Base-by-base conservation (phyloP, 2,888 invertebrate species). In the Melangyna quadrimaculata region DNA sequence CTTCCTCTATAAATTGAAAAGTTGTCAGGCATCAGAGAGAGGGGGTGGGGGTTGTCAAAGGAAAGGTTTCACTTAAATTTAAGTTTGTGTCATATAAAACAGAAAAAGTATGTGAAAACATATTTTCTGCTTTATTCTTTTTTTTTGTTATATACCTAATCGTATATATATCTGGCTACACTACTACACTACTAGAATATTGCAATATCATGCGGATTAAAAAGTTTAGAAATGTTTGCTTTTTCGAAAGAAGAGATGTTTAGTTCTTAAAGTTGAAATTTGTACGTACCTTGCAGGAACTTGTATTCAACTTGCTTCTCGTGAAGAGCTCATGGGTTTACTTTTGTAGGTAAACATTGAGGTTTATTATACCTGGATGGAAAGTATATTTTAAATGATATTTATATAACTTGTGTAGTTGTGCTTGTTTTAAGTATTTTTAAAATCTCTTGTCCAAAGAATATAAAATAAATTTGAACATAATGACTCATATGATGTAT, bases 1-100 rank as follows among this genome's bases (percentile, higher is more conserved):
- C 72, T 84, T 84, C 84, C 84, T 84, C 29, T 48, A 53, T 79
- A 69, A 69, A 72, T 61, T 74, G n/a, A 55, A 55, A 48, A 14
- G 27, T 35, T 70, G 24, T 61, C 29, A 59, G 77, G 43, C 51
- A 40, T 22, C 32, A 45, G 45, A 19, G 45, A 29, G n/a, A n/a
- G n/a, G n/a, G n/a, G n/a, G n/a, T n/a, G n/a, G n/a, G n/a, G n/a
- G n/a, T n/a, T n/a, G 43, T 32, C 45, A 19, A 35, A 37, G 35
- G 67, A n/a, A 59, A 37, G 51, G 61, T 35, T 43, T 63, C 55
- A 57, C 70, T 70, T 69, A 55, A 70, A 57, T 74, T 74, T 65
- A 83, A 63, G 69, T 63, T 77, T 48, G 17, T 70, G 78, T 70
- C 55, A 35, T 35, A 67, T 59, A 61, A 61, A 75, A 67, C 35